Evolutionary conservation across 2,797 vertebrate species (phyloP).

Genomic region (Triplophysa bombifrons): DNA sequence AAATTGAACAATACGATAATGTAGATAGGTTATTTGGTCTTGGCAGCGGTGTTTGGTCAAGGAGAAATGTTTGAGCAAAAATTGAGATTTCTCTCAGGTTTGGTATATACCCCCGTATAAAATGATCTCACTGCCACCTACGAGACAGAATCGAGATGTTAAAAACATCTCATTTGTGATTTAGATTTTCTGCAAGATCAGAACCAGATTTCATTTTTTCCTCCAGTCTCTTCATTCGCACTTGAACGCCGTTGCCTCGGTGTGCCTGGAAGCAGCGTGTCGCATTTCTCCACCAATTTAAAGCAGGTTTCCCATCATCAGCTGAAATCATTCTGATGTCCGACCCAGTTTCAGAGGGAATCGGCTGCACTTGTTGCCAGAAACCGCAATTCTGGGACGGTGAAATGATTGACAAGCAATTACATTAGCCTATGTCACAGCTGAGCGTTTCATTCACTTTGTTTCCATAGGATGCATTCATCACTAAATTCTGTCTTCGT

Average conservation of each 20-base stretch:
- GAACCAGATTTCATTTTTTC: neutral
- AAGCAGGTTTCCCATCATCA: constrained; percentile 51
- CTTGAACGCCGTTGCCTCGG: neutral
- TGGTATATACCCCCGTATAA: too few relatives aligned
- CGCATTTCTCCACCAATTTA: constrained; percentile 55
- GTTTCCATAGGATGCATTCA: constrained; percentile 66
- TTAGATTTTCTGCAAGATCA: neutral
- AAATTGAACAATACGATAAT: too few relatives aligned
- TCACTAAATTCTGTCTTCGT: constrained; percentile 66
- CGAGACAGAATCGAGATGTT: neutral
- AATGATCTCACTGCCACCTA: too few relatives aligned
- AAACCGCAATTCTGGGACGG: constrained; percentile 53
- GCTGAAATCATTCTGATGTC: constrained; percentile 43
- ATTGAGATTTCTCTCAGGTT: too few relatives aligned
- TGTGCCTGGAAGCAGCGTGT: constrained; percentile 10
- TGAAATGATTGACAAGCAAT: constrained; percentile 72
- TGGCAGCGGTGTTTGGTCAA: too few relatives aligned
- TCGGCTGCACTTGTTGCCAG: constrained; percentile 49
- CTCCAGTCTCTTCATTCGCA: too few relatives aligned
- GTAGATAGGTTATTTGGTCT: too few relatives aligned
- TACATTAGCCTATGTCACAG: constrained; percentile 72
- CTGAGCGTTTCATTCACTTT: constrained; percentile 72
- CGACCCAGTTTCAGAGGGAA: constrained; percentile 46
- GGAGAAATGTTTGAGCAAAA: too few relatives aligned
- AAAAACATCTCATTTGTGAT: constrained; percentile 4